A percentile compares a stretch with the other conserved stretches of the same genome.
phyloP scores from a whole-genome alignment of 1,140 invertebrate genomes.

The Dicyema japonicum region DNA sequence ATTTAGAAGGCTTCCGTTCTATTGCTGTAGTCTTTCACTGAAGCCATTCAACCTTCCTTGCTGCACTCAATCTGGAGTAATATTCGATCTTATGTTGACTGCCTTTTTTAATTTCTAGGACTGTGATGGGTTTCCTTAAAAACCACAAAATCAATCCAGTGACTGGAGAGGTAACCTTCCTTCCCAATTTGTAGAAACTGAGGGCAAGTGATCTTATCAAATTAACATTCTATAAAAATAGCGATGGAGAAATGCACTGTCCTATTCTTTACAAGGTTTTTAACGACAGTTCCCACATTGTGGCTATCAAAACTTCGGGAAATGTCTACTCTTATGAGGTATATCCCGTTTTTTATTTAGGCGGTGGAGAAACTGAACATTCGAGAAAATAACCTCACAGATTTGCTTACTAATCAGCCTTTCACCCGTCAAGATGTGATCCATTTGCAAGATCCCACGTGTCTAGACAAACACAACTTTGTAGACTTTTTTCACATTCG shows the following conservation, averaged over 20 bases:
- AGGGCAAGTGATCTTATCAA: slow-evolving; percentile 52
- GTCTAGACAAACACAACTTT: slow-evolving; percentile 73
- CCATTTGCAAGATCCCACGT: slow-evolving; percentile 52
- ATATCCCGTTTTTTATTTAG: slow-evolving; percentile 10
- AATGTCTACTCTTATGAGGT: slow-evolving; percentile 68
- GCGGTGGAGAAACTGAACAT: slow-evolving; percentile 82
- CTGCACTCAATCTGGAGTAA: slow-evolving; percentile 25
- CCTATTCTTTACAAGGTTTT: slow-evolving; percentile 73
- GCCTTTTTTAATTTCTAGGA: slow-evolving; percentile 41
- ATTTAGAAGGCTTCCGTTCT: slow-evolving; percentile 60
- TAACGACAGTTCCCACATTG: slow-evolving; percentile 73
- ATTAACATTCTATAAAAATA: slow-evolving; percentile 55
- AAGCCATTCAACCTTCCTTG: slow-evolving; percentile 67
- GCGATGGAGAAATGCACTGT: slow-evolving; percentile 49
- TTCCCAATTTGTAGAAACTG: slow-evolving; percentile 27
- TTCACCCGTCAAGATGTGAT: slow-evolving; percentile 70
- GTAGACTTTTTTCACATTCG: slow-evolving; percentile 69
- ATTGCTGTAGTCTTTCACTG: slow-evolving; percentile 61
- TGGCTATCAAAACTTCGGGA: slow-evolving; percentile 52
- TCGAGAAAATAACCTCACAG: slow-evolving; percentile 65
- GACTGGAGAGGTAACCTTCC: slow-evolving; percentile 38
- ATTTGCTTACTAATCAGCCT: slow-evolving; percentile 55
- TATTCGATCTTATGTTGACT: slow-evolving; percentile 30
- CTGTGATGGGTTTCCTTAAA: slow-evolving; percentile 55
- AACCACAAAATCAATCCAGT: slow-evolving; percentile 73